These are phyloP conservation scores for Meriones psammophilus DNA, from an alignment of 2,797 vertebrate species.

Conservation along the genomic window DNA sequence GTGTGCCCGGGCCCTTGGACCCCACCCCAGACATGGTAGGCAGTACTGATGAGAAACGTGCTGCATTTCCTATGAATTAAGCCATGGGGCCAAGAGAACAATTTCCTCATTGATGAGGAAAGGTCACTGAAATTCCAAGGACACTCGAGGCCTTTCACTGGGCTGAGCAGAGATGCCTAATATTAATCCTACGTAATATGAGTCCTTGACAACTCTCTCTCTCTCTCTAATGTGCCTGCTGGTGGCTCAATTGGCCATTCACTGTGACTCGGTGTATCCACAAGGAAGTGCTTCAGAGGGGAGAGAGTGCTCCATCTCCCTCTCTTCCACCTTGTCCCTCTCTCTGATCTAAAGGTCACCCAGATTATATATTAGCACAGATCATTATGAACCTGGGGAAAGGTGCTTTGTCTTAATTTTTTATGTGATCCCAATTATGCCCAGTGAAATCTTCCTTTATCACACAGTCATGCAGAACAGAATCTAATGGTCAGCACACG, in stretches of 20 bases:
- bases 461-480: neutral
- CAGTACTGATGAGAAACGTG: conserved; percentile 68
- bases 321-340: neutral
- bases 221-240: conserved; percentile 79
- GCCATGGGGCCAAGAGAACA: conserved; percentile 80
- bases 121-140: conserved; percentile 89
- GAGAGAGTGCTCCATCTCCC: conserved; percentile 2
- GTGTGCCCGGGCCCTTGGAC: conserved; percentile 37
- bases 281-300: conserved; percentile 67
- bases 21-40: conserved; percentile 77
- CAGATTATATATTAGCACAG: neutral
- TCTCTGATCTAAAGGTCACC: conserved; percentile 18
- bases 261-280: conserved; percentile 62
- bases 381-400: neutral
- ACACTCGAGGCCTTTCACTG: conserved; percentile 88
- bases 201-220: conserved; percentile 79
- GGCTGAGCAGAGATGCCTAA: conserved; percentile 84
- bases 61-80: conserved; percentile 82
- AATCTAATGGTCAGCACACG: neutral
- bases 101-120: conserved; percentile 88
- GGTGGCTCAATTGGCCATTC: conserved; percentile 72
- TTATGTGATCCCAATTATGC: neutral
- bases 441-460: conserved; percentile 53
- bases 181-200: conserved; percentile 85
- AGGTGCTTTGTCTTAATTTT: neutral